phyloP scores from a whole-genome alignment of 2,888 invertebrate genomes.

The Brachynemurus nebulosus region DNA sequence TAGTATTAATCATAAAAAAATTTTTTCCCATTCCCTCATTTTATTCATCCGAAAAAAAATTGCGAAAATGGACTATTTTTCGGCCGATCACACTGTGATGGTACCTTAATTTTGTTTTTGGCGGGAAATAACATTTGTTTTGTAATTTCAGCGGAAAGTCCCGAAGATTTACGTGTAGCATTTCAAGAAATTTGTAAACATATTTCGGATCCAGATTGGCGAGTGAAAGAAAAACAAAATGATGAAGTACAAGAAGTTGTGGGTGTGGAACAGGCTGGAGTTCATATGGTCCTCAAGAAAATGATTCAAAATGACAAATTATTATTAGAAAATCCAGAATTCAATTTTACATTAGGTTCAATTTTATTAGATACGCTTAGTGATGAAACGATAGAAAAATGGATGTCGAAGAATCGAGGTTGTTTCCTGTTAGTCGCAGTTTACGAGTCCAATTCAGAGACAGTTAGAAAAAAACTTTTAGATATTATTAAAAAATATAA shows the following conservation, averaged over 20 bases:
- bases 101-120: too few relatives aligned
- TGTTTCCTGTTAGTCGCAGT: slow-evolving; percentile 59
- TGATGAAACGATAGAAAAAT: slow-evolving; percentile 40
- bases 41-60: too few relatives aligned
- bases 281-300: slow-evolving; percentile 66
- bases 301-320: slow-evolving; percentile 49
- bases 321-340: slow-evolving; percentile 28
- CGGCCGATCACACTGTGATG: too few relatives aligned
- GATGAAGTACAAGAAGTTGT: slow-evolving; percentile 14
- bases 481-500: slow-evolving; percentile 34
- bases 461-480: slow-evolving; percentile 33
- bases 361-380: slow-evolving; percentile 38
- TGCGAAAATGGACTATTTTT: too few relatives aligned
- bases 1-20: too few relatives aligned
- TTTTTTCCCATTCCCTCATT: too few relatives aligned
- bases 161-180: slow-evolving; percentile 30
- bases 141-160: too few relatives aligned
- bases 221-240: slow-evolving; percentile 29
- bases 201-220: slow-evolving; percentile 38
- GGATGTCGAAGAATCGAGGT: slow-evolving; percentile 60
- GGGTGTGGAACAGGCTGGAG: slow-evolving; percentile 58
- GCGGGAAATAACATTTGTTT: too few relatives aligned
- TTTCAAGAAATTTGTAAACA: slow-evolving; percentile 33
- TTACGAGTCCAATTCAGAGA: slow-evolving; percentile 44
- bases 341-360: slow-evolving; percentile 40